Conservation (phyloP, 1,140 invertebrate species). For the Hycleus cichorii region DNA sequence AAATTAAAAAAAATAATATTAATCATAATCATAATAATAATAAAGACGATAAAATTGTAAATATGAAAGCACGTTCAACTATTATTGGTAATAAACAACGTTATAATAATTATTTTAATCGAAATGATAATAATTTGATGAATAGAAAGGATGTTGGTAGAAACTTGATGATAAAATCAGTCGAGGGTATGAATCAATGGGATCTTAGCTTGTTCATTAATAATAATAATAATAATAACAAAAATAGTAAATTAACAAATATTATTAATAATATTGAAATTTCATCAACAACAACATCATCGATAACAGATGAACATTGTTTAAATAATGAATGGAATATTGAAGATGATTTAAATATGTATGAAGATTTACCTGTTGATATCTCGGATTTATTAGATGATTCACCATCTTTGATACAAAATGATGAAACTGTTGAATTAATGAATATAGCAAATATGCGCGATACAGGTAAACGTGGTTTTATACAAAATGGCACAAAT, state of each 20-base stretch:
- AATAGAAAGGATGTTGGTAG: no score
- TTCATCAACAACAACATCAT: conserved; percentile 1
- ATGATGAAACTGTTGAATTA: conserved; percentile 29
- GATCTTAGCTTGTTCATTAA: no score
- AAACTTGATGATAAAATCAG: no score
- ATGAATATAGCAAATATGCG: conserved; percentile 31
- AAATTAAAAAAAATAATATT: neutral
- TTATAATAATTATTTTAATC: no score
- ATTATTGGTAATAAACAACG: no score
- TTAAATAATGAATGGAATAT: conserved; percentile 14
- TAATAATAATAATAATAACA: no score
- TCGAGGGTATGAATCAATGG: no score
- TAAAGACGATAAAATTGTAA: neutral
- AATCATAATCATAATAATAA: neutral
- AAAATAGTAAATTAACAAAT: no score
- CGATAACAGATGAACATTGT: neutral
- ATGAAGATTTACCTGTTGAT: conserved; percentile 50
- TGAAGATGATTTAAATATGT: conserved; percentile 44
- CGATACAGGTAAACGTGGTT: conserved; percentile 23
- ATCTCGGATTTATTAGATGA: conserved; percentile 50
- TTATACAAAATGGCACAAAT: conserved; percentile 41
- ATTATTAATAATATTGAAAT: neutral
- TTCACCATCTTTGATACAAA: conserved; percentile 43
- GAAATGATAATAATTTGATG: no score
- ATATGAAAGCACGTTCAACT: no score